Conservation (phyloP, 2,888 invertebrate species). For the Neria commutata region DNA sequence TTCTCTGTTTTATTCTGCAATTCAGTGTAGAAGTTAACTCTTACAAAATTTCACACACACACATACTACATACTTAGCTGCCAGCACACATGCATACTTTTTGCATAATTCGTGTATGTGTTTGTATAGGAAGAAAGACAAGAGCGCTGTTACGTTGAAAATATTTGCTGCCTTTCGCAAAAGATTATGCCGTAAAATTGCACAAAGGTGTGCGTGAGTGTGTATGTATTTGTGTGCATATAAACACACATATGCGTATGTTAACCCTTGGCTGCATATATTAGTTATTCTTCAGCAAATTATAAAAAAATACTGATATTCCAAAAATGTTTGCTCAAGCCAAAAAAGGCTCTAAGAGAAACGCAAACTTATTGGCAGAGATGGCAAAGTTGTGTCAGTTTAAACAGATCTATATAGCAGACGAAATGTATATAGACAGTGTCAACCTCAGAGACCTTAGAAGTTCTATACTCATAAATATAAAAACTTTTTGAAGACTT, state of each 20-base stretch:
- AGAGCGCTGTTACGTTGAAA: neutral
- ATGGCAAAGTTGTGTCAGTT: too few species aligned
- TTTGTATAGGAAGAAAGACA: neutral
- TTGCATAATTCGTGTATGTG: neutral
- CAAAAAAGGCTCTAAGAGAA: too few species aligned
- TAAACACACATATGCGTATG: constrained; percentile 6
- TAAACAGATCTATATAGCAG: too few species aligned
- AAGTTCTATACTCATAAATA: too few species aligned
- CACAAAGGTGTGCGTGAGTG: neutral
- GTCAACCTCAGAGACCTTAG: too few species aligned
- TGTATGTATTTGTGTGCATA: neutral
- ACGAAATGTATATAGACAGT: too few species aligned
- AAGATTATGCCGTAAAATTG: constrained; percentile 6
- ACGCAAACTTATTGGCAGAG: too few species aligned
- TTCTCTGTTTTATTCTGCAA: too few species aligned
- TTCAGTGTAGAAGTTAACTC: too few species aligned
- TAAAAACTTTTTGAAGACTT: too few species aligned
- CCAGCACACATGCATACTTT: neutral
- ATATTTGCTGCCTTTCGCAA: neutral
- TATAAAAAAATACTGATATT: constrained; percentile 3
- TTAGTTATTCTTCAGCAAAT: constrained; percentile 16
- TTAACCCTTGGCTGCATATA: constrained; percentile 18
- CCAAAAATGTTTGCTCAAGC: neutral
- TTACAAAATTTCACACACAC: neutral
- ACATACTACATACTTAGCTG: neutral